Conservation (phyloP, 2,113 vertebrate species). For the Erythrocebus patas region DNA sequence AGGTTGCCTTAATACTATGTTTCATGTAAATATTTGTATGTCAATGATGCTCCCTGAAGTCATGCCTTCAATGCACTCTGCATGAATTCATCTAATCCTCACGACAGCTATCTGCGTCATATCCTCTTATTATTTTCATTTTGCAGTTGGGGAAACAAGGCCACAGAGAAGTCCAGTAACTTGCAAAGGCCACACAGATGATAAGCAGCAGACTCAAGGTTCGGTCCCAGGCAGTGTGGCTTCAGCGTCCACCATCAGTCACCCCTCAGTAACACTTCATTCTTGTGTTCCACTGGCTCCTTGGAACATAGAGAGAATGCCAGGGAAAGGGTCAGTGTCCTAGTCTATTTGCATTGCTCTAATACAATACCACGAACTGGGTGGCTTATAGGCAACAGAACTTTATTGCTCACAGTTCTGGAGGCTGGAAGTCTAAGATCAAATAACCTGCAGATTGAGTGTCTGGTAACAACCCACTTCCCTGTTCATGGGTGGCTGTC, state of each 20-base stretch:
- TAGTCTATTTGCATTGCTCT: background rate
- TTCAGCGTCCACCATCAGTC: background rate
- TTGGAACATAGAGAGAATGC: background rate
- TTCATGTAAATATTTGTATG: no score
- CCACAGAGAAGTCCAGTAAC: background rate
- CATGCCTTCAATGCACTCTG: rapidly evolving
- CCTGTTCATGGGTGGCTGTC: background rate
- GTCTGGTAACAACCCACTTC: background rate
- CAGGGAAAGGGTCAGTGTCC: background rate
- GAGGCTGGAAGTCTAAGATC: background rate
- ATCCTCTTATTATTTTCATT: background rate
- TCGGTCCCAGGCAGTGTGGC: background rate
- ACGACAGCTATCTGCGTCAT: rapidly evolving
- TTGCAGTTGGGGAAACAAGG: background rate
- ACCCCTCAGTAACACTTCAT: rapidly evolving
- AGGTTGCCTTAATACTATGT: rapidly evolving
- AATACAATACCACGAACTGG: background rate
- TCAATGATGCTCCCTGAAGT: no score
- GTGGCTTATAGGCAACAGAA: background rate
- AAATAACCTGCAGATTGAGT: background rate
- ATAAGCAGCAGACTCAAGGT: background rate
- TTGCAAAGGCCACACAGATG: no score
- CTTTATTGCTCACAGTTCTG: background rate
- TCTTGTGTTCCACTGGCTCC: background rate
- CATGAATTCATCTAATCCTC: background rate